Evolutionary conservation across 2,888 invertebrate species (phyloP).

Genomic region (Chalcis sispes): DNA sequence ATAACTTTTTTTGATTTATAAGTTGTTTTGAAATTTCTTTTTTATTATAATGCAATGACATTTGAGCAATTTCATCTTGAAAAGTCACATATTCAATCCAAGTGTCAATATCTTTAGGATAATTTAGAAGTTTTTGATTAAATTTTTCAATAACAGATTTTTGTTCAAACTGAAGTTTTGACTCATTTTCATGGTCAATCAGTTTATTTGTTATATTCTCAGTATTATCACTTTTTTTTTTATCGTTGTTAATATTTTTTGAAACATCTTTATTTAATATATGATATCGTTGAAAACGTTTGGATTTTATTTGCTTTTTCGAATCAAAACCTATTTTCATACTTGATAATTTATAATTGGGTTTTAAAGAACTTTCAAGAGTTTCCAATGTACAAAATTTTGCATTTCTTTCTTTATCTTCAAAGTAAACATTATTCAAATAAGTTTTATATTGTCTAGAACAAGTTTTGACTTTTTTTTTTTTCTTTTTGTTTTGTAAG

Average conservation of each 20-base stretch:
- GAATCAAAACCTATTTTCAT: constrained; percentile 63
- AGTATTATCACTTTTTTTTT: constrained; percentile 59
- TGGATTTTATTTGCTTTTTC: constrained; percentile 59
- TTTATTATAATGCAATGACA: constrained; percentile 13
- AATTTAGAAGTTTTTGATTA: constrained; percentile 77
- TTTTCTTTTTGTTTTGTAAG: constrained; percentile 1
- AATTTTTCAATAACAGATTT: constrained; percentile 77
- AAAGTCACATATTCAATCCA: constrained; percentile 81
- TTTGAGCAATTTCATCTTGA: constrained; percentile 79
- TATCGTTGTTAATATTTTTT: constrained; percentile 66
- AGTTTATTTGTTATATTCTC: constrained; percentile 49
- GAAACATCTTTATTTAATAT: constrained; percentile 60
- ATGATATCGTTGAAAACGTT: constrained; percentile 63
- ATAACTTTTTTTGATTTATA: constrained; percentile 79
- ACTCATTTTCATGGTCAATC: constrained; percentile 67
- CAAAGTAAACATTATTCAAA: constrained; percentile 77
- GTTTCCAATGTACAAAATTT: constrained; percentile 80
- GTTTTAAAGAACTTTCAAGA: constrained; percentile 81
- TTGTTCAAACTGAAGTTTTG: constrained; percentile 74
- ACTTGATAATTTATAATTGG: constrained; percentile 76
- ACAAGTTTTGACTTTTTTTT: neutral
- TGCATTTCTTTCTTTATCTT: constrained; percentile 79
- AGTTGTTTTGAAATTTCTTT: constrained; percentile 61
- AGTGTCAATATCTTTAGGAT: constrained; percentile 77
- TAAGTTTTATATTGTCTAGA: constrained; percentile 59